A percentile compares a stretch with the other conserved stretches of the same genome.
Conservation (phyloP, 2,888 invertebrate species). For the Drosophila gaucha region DNA sequence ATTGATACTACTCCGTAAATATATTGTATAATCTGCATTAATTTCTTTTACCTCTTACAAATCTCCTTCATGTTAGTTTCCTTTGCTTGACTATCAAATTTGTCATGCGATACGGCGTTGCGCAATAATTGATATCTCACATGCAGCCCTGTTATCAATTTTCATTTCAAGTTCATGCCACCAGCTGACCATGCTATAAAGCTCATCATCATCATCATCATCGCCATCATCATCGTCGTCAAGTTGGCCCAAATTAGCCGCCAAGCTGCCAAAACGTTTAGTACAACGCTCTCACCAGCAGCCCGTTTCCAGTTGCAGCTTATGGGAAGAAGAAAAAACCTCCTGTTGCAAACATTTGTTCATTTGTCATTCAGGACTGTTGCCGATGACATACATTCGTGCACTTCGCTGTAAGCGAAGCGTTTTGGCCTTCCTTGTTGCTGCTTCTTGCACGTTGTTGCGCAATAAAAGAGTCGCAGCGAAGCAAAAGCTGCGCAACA, state of each 20-base stretch:
- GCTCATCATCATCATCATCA: conserved; percentile 31
- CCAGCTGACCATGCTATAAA: conserved; percentile 18
- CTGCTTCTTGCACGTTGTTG: conserved; percentile 60
- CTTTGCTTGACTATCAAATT: neutral
- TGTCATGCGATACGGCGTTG: conserved; percentile 5
- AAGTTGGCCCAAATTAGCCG: conserved; percentile 73
- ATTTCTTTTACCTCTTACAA: no score
- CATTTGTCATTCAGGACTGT: conserved; percentile 83
- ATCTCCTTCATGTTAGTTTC: neutral
- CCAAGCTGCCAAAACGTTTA: conserved; percentile 77
- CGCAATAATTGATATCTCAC: conserved; percentile 16
- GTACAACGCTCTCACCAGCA: conserved; percentile 60
- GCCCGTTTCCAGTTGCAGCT: conserved; percentile 2
- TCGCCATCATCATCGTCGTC: conserved; percentile 41
- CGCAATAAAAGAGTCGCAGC: conserved; percentile 68
- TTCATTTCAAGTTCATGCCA: conserved; percentile 24
- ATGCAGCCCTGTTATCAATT: conserved; percentile 25
- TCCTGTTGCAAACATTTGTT: conserved; percentile 71
- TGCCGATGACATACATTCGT: conserved; percentile 83
- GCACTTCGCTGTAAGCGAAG: conserved; percentile 68
- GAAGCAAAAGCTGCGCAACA: conserved; percentile 51
- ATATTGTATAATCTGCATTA: neutral
- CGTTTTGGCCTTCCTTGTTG: conserved; percentile 19
- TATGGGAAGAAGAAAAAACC: conserved; percentile 15
- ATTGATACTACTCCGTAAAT: no score